Evolutionary conservation across 2,113 vertebrate genomes (phyloP).

Genomic region (Elanoides forficatus): DNA sequence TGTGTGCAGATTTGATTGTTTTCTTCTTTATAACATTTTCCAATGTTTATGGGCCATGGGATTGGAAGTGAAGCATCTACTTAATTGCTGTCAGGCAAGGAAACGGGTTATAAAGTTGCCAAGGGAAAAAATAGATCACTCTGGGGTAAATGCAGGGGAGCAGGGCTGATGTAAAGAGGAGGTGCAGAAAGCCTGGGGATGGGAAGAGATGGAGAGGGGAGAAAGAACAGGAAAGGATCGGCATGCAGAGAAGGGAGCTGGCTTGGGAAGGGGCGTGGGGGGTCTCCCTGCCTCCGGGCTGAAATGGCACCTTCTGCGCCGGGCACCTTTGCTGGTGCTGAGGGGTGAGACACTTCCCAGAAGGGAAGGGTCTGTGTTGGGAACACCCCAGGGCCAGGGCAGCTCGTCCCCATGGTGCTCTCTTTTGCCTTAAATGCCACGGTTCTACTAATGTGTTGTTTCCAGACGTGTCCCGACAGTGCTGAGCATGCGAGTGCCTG

Average conservation of each 20-base stretch:
- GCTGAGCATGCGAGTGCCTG: rapidly evolving
- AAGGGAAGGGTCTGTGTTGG: background rate
- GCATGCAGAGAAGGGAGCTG: background rate
- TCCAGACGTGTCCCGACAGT: rapidly evolving
- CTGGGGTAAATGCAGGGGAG: constrained; percentile 9
- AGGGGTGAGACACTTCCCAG: background rate
- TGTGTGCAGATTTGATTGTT: background rate
- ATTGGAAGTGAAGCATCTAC: constrained; percentile 45
- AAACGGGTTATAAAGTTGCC: constrained; percentile 53
- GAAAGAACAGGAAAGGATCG: background rate
- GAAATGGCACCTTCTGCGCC: background rate
- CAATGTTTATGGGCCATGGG: constrained; percentile 28
- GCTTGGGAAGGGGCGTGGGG: rapidly evolving
- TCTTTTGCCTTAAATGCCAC: background rate
- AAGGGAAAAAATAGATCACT: constrained; percentile 33
- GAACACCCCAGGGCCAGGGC: background rate
- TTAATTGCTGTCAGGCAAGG: constrained; percentile 56
- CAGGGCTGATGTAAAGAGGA: background rate
- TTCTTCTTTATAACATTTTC: background rate
- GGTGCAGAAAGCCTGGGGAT: background rate
- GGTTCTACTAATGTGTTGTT: rapidly evolving
- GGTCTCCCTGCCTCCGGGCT: background rate
- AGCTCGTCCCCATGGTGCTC: background rate
- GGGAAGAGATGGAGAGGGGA: background rate
- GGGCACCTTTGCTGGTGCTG: background rate